Conservation (phyloP, 2,888 invertebrate genomes). For the Portevinia maculata region DNA sequence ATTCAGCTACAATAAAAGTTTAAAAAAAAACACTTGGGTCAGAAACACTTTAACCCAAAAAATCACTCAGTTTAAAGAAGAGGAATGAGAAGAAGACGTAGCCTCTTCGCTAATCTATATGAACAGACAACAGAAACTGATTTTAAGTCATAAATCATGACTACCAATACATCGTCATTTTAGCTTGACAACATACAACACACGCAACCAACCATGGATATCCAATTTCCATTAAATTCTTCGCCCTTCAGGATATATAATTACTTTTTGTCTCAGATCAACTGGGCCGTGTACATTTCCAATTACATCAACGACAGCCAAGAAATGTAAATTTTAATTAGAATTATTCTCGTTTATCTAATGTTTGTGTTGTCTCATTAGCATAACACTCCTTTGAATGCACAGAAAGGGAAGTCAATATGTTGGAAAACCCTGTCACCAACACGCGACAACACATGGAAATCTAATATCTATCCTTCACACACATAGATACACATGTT, state of each 20-base stretch:
- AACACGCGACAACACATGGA: constrained; percentile 44
- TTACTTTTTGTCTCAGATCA: constrained; percentile 29
- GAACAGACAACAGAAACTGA: too few relatives aligned
- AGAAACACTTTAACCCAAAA: too few relatives aligned
- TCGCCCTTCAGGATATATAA: constrained; percentile 1
- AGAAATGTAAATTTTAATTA: constrained; percentile 64
- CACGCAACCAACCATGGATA: not conserved
- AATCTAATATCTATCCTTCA: constrained; percentile 30
- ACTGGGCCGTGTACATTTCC: constrained; percentile 34
- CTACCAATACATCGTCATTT: too few relatives aligned
- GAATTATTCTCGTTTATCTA: constrained; percentile 35
- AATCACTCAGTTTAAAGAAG: too few relatives aligned
- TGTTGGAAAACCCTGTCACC: constrained; percentile 5
- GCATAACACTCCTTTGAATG: constrained; percentile 4
- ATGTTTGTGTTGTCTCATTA: constrained; percentile 38
- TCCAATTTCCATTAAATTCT: constrained; percentile 12
- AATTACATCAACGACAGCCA: constrained; percentile 32
- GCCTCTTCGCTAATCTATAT: too few relatives aligned
- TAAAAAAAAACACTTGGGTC: too few relatives aligned
- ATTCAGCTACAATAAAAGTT: too few relatives aligned
- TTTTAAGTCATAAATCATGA: too few relatives aligned
- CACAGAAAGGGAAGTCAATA: constrained; percentile 51
- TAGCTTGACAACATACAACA: too few relatives aligned
- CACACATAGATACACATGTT: constrained; percentile 16
- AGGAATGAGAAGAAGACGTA: too few relatives aligned